Evolutionary conservation across 2,888 invertebrate genomes (phyloP).

Genomic region (Limnephilus lunatus): DNA sequence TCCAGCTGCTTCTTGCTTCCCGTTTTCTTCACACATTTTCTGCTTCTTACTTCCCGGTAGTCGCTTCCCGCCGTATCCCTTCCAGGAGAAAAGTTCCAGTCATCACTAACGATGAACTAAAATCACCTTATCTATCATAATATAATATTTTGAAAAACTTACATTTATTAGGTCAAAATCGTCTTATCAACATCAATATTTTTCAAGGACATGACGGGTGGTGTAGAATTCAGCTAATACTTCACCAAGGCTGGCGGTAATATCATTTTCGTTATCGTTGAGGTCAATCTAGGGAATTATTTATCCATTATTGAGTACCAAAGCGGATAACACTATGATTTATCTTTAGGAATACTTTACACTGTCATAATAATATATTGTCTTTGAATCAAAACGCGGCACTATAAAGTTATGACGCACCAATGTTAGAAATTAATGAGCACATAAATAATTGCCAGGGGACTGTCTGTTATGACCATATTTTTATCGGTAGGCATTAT

Average conservation of each 20-base stretch:
- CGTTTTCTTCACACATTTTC: too few species aligned
- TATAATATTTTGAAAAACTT: not conserved
- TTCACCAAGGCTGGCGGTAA: not conserved
- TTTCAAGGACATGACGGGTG: not conserved
- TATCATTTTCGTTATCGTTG: not conserved
- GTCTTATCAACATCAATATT: not conserved
- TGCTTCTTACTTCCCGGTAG: too few species aligned
- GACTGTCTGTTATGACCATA: not conserved
- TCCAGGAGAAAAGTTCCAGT: too few species aligned
- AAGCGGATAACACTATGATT: not conserved
- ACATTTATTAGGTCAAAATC: not conserved
- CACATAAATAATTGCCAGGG: conserved; percentile 6
- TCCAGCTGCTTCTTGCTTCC: too few species aligned
- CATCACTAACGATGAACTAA: not conserved
- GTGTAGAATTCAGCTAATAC: not conserved
- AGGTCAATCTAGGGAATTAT: not conserved
- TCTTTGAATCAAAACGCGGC: not conserved
- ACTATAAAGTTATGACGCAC: not conserved
- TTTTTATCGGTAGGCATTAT: not conserved
- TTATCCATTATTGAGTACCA: not conserved
- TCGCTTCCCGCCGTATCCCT: too few species aligned
- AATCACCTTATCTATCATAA: not conserved
- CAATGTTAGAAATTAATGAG: conserved; percentile 32
- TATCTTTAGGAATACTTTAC: not conserved
- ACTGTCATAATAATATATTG: conserved; percentile 5